Evolutionary conservation across 1,140 invertebrate genomes (phyloP), one percentile per base, ranked within the genome.

Genomic region (Drosophila miranda): DNA sequence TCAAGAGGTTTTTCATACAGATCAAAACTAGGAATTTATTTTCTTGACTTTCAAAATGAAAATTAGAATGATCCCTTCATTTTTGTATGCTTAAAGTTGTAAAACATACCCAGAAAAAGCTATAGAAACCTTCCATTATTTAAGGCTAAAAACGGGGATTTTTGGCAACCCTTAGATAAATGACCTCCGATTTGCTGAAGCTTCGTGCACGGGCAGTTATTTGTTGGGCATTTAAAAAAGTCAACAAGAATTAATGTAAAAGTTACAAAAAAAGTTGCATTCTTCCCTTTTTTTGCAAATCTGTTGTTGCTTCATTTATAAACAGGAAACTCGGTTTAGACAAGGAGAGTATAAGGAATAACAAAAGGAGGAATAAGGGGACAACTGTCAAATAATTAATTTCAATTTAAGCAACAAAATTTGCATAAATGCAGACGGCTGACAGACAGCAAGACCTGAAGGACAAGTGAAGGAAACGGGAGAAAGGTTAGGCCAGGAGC

Each of bases 361-460:
- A 63, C 19, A 46, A 49, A 62, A 50, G 30, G 46, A 53, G 43
- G 48, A 19, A 55, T 21, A 46, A 6, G 19, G 19, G 19, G 74
- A 84, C 81, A 86, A 86, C 81, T 86, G 81, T 81, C 78, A 86
- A 86, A 86, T 86, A 86, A 86, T 86, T 86, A 86, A 86, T 86
- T 86, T 86, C 78, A 86, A 86, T 86, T 86, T 87, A 86, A 86
- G 83, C 81, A 86, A 86, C 70, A 75, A 50, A 87, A 86, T 86
- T 81, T 86, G 64, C 82, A 87, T 86, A 86, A 86, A 87, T 82
- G 74, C 67, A 68, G 64, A 50, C 44, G 28, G 42, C 41, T 41
- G 43, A 26, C 49, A 45, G n/a, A 42, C 19, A 41, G 34, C 28
- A 21, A 59, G 57, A 60, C 3, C 23, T 19, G 19, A 26, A 26